Percentiles rank a stretch among this genome's conserved stretches.
phyloP scores from a whole-genome alignment of 2,113 vertebrate species.

The Pyxicephalus adspersus region DNA sequence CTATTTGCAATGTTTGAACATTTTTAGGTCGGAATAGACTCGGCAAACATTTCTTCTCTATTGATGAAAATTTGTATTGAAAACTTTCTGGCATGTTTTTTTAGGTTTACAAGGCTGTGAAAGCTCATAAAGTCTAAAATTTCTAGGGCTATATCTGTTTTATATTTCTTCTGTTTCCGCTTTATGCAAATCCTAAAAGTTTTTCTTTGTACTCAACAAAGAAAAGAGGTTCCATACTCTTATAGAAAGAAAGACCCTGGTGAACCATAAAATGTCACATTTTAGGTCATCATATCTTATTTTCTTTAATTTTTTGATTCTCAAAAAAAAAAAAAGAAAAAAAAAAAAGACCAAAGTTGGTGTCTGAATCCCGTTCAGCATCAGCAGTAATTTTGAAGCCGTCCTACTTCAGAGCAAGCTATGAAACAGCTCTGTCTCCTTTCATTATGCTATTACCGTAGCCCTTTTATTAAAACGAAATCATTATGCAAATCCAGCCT shows the following conservation, averaged over 20 bases:
- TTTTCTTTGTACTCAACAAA: background rate
- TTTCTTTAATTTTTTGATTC: conserved; percentile 1
- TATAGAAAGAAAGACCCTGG: background rate
- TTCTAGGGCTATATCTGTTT: too few relatives aligned
- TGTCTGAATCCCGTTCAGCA: background rate
- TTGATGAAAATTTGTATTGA: too few relatives aligned
- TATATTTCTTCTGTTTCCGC: too few relatives aligned
- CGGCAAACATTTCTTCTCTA: too few relatives aligned
- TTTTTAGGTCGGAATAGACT: too few relatives aligned
- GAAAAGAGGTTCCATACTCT: background rate
- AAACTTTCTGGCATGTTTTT: too few relatives aligned
- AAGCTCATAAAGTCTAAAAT: too few relatives aligned
- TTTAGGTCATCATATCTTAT: conserved; percentile 2
- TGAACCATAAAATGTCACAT: background rate
- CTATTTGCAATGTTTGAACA: too few relatives aligned
- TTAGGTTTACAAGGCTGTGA: too few relatives aligned
- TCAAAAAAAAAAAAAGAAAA: background rate
- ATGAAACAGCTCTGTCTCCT: conserved; percentile 22
- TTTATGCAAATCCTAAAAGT: background rate
- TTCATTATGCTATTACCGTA: conserved; percentile 45
- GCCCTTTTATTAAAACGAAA: conserved; percentile 49
- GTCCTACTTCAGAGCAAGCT: conserved; percentile 3
- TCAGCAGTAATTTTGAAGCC: background rate
- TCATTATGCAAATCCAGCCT: conserved; percentile 51
- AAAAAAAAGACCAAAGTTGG: background rate